phyloP scores from a whole-genome alignment of 1,140 invertebrate species.

The Heliconius eleuchia region DNA sequence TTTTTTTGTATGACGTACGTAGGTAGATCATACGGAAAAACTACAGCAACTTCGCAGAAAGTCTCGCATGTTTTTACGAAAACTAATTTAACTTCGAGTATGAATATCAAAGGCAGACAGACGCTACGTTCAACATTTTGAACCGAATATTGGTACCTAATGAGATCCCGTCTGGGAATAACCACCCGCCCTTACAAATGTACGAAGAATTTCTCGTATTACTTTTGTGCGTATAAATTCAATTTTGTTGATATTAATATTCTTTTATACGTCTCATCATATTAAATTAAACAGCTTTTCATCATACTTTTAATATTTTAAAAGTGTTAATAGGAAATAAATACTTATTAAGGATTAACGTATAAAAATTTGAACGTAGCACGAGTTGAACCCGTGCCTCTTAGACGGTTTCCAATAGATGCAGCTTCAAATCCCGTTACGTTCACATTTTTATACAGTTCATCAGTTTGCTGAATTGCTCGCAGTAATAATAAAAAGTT shows the following conservation, averaged over 20 bases:
- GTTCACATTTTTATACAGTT: too few species aligned
- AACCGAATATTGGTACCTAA: constrained; percentile 11
- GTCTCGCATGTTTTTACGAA: not conserved
- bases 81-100: constrained; percentile 5
- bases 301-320: too few species aligned
- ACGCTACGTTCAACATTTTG: not conserved
- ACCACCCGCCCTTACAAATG: not conserved
- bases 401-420: too few species aligned
- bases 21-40: too few species aligned
- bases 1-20: too few species aligned
- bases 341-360: too few species aligned
- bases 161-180: constrained; percentile 8
- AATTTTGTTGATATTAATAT: not conserved
- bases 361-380: too few species aligned
- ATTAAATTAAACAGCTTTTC: not conserved
- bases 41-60: not conserved
- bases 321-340: too few species aligned
- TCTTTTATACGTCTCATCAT: not conserved
- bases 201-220: not conserved
- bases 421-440: too few species aligned
- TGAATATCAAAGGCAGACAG: not conserved
- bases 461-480: too few species aligned
- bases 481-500: too few species aligned
- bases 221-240: constrained; percentile 1
- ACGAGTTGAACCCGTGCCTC: too few species aligned